Evolutionary conservation across 2,888 invertebrate genomes (phyloP).

Genomic region (Eurytoma adleriae): DNA sequence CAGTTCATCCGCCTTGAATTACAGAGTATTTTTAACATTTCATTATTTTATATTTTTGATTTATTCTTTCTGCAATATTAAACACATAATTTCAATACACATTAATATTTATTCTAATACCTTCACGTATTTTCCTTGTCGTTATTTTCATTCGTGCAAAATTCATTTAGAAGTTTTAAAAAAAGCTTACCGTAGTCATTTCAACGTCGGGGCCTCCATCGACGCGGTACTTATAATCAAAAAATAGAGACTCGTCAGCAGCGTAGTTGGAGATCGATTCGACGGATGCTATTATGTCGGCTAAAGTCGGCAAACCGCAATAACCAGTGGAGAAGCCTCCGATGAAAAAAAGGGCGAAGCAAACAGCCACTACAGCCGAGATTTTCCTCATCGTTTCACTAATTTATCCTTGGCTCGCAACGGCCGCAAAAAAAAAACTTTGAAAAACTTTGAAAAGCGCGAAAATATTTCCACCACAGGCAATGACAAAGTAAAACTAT

Average conservation of each 20-base stretch:
- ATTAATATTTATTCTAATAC: too few relatives aligned
- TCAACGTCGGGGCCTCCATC: conserved; percentile 42
- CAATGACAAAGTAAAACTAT: too few relatives aligned
- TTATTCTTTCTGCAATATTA: too few relatives aligned
- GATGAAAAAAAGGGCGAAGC: neutral
- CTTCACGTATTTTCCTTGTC: neutral
- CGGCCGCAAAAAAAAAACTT: too few relatives aligned
- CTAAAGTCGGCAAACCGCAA: conserved; percentile 24
- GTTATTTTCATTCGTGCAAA: neutral
- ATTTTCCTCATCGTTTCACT: conserved; percentile 22
- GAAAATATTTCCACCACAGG: too few relatives aligned
- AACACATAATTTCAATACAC: too few relatives aligned
- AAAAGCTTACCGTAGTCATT: conserved; percentile 55
- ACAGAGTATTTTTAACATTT: neutral
- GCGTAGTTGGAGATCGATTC: neutral
- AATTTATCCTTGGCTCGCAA: neutral
- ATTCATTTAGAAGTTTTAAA: neutral
- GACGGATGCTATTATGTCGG: conserved; percentile 9
- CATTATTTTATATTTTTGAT: too few relatives aligned
- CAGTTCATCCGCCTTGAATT: neutral
- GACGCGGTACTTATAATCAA: neutral
- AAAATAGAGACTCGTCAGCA: neutral
- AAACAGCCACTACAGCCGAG: neutral
- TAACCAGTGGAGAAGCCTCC: neutral
- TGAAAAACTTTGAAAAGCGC: too few relatives aligned